Conservation (phyloP, 2,797 vertebrate species). For the Botia kubotai region DNA sequence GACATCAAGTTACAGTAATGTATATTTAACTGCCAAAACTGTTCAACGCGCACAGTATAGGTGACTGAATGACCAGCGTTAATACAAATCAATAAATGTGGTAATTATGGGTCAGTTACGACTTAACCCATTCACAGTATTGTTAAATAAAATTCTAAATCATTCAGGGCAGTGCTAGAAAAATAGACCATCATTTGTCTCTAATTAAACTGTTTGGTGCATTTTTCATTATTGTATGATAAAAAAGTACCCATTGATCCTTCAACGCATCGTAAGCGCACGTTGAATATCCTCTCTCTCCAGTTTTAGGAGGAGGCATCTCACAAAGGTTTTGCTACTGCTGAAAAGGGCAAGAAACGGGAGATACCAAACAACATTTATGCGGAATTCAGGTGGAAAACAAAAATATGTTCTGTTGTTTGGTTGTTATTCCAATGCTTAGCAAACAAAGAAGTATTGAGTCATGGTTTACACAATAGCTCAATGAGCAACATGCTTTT, state of each 20-base stretch:
- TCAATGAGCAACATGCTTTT: constrained; percentile 40
- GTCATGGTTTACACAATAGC: neutral
- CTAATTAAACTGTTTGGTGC: neutral
- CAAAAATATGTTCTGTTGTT: constrained; percentile 6
- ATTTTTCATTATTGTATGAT: neutral
- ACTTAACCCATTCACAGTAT: neutral
- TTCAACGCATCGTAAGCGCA: constrained; percentile 12
- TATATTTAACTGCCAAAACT: constrained; percentile 12
- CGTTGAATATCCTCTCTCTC: constrained; percentile 15
- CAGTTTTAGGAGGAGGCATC: neutral
- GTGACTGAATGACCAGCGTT: neutral
- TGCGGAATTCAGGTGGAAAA: constrained; percentile 13
- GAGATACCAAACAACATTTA: constrained; percentile 7
- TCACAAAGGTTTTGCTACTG: constrained; percentile 26
- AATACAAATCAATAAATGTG: neutral
- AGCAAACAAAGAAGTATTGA: constrained; percentile 25
- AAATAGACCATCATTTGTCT: neutral
- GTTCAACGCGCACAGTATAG: neutral
- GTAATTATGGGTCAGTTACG: neutral
- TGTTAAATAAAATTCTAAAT: neutral
- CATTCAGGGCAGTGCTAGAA: neutral
- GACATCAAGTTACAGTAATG: constrained; percentile 18
- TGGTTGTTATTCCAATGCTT: constrained; percentile 18
- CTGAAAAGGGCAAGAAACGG: neutral
- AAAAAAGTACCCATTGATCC: constrained; percentile 9